Base-by-base conservation (phyloP, 2,113 vertebrate genomes). In the Eulacestoma nigropectus region DNA sequence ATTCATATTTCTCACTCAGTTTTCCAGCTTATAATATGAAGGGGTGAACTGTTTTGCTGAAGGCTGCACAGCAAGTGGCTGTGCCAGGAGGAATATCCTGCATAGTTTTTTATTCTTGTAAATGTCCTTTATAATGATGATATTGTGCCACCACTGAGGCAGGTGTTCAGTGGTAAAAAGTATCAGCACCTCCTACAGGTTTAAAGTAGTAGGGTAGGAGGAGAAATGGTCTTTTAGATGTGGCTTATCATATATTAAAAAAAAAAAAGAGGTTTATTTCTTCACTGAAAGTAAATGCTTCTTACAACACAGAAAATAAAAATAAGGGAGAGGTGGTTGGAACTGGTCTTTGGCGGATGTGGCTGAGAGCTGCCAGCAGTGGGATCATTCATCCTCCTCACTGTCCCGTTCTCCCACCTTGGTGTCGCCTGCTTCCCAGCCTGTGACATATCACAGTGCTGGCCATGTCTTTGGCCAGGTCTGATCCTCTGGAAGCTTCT, bases 11-110 rank as follows among this genome's bases (percentile, higher is more conserved):
- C 65, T 95, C 42, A 33, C 25, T 67, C 55, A 62, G 16, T 64
- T 94, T 92, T 91, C 46, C 83, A 95, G 23, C 52, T 95, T 64
- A 53, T 20, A 39, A 35, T 62, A 35, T 26, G 44, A 72, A 79
- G 26, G 70, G 39, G 55, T 95, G 90, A 95, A 84, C 29, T 64
- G 65, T 68, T 79, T 84, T 90, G 62, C 70, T 87, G 68, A 67
- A 78, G 90, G 92, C 55, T 64, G 68, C 73, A 47, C 52, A 94
- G 67, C 2, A 46, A 90, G 55, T 30, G 19, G 16, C 46, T 93
- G 57, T 80, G 52, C 42, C 63, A 84, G 30, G 15, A 62, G 37
- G n/a, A 55, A n/a, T 37, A 53, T 21, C 5, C 37, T 44, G 20
- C 7, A 2, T 9, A 16, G 11, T 0, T 1, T 84, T 76, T 65